Percentiles rank a stretch among this genome's conserved stretches.
These are phyloP conservation scores for Littorina saxatilis DNA, from an alignment of 1,140 invertebrate genomes.

Conservation along the genomic window DNA sequence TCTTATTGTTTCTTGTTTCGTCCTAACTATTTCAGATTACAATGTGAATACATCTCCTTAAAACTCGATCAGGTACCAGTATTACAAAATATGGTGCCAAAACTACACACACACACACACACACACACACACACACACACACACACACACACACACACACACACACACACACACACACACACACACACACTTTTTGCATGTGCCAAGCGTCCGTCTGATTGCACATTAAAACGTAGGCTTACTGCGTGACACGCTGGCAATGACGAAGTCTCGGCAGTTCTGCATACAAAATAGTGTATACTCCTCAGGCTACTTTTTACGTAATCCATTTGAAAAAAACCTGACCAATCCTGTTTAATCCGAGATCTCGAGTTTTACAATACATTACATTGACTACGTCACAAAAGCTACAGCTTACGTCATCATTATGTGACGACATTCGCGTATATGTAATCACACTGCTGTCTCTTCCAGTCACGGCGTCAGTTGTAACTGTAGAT, in stretches of 20 bases:
- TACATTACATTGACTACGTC: too few relatives aligned
- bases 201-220: background rate
- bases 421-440: too few relatives aligned
- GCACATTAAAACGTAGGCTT: background rate
- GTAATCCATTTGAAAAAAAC: background rate
- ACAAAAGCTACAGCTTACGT: too few relatives aligned
- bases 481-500: too few relatives aligned
- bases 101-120: background rate
- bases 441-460: too few relatives aligned
- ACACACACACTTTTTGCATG: too few relatives aligned
- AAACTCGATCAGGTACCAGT: background rate
- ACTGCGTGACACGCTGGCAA: background rate
- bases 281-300: background rate
- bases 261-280: background rate
- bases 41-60: too few relatives aligned
- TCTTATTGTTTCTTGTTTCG: too few relatives aligned
- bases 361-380: too few relatives aligned
- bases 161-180: background rate
- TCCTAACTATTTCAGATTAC: too few relatives aligned
- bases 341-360: too few relatives aligned
- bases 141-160: slow-evolving; percentile 14
- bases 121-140: slow-evolving; percentile 17
- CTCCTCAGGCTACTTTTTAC: background rate
- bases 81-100: background rate
- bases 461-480: too few relatives aligned